phyloP scores from a whole-genome alignment of 2,888 invertebrate species.

The Xanthorhoe designata region DNA sequence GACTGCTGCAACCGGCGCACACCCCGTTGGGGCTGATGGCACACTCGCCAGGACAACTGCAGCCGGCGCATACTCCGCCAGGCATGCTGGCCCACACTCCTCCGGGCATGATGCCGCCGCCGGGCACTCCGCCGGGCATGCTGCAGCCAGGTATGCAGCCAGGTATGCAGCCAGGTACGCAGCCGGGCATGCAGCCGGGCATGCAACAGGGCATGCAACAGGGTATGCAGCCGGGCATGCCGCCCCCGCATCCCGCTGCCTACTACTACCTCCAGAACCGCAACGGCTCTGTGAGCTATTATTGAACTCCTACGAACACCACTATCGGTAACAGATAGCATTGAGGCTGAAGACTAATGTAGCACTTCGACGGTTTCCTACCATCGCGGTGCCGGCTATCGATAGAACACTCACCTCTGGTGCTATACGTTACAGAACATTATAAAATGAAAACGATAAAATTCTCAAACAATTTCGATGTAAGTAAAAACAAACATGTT shows the following conservation, averaged over 20 bases:
- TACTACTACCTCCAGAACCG: slow-evolving; percentile 78
- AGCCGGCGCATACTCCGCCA: slow-evolving; percentile 25
- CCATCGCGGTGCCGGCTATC: not conserved
- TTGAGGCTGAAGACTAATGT: slow-evolving; percentile 9
- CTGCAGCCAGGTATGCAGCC: slow-evolving; percentile 60
- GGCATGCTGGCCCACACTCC: slow-evolving; percentile 9
- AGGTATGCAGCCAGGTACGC: slow-evolving; percentile 29
- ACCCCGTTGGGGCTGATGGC: slow-evolving; percentile 8
- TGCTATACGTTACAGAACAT: slow-evolving; percentile 31
- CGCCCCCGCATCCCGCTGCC: slow-evolving; percentile 74
- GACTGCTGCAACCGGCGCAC: slow-evolving; percentile 10
- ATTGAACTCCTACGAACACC: slow-evolving; percentile 54
- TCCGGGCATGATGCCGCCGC: slow-evolving; percentile 8
- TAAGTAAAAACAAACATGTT: slow-evolving; percentile 10
- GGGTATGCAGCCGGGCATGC: slow-evolving; percentile 29
- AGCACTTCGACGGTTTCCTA: not conserved
- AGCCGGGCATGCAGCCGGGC: slow-evolving; percentile 42
- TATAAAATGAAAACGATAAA: not conserved
- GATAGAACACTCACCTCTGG: slow-evolving; percentile 16
- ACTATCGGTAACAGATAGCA: slow-evolving; percentile 36
- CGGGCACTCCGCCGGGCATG: slow-evolving; percentile 11
- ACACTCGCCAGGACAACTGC: slow-evolving; percentile 4
- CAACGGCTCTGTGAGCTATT: slow-evolving; percentile 75
- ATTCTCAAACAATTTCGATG: slow-evolving; percentile 5
- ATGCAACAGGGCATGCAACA: slow-evolving; percentile 42